Evolutionary conservation across 2,888 invertebrate genomes (phyloP), one percentile per base, ranked within the genome.

Genomic region (Leptinotarsa tumamoca): DNA sequence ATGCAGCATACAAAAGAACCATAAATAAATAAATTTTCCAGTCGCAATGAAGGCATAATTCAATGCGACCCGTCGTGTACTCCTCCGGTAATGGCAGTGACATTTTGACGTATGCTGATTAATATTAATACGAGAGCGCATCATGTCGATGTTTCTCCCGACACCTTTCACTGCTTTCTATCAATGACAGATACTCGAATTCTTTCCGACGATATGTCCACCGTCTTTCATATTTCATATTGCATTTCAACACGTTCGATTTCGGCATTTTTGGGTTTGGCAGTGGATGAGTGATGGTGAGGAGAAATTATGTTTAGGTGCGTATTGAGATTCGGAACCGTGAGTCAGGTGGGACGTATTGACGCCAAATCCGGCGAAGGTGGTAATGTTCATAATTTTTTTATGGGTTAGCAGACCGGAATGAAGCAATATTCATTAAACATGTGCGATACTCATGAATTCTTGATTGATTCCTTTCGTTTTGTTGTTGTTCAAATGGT

Each of bases 101-200:
- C 74, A 67, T 52, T 67, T 74, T 74, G 74, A 74, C 74, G 71
- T 74, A 71, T 74, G 74, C 71, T 74, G 74, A 74, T 71, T 74
- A 74, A 74, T 74, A 74, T 74, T 74, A 74, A 74, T 74, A 71
- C 66, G 50, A 69, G 43, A 23, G 68, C 14, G 70, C 70, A 70
- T 70, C 70, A 70, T 70, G 70, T 70, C 58, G 70, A 70, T 56
- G 70, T 70, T 27, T 70, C 58, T 43, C 14, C 43, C 69, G 49
- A 70, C 70, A 70, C 70, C 70, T 70, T 56, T 70, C 49, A 27
- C 70, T 61, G 70, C 58, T 58, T 70, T 70, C 51, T 61, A 61
- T 58, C 61, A 7, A 43, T 49, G 70, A 70, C 70, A 61, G 56
- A 70, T 56, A 18, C 69, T 69, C 69, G 69, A 69, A 69, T 70